Percentiles rank a stretch among this genome's conserved stretches.
phyloP scores from a whole-genome alignment of 1,140 invertebrate genomes.

The Formica selysi region DNA sequence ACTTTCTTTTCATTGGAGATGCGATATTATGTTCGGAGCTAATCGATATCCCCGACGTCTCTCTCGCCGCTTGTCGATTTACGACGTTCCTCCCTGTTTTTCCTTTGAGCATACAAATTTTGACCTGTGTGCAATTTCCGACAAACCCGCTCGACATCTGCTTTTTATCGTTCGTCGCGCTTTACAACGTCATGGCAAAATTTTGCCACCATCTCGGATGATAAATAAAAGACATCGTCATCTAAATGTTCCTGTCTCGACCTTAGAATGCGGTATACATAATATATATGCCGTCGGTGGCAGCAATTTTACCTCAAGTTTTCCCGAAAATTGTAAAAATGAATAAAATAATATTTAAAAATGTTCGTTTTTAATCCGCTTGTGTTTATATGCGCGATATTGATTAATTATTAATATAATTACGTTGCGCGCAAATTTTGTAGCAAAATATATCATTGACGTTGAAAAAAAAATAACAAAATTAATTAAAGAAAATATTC shows the following conservation, averaged over 20 bases:
- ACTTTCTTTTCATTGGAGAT: background rate
- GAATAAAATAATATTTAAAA: conserved; percentile 34
- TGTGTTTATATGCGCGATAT: background rate
- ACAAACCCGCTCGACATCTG: conserved; percentile 36
- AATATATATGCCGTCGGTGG: background rate
- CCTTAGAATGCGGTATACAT: background rate
- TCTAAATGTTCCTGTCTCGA: background rate
- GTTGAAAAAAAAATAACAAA: background rate
- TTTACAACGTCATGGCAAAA: conserved; percentile 15
- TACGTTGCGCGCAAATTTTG: background rate
- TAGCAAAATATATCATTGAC: background rate
- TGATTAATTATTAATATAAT: conserved; percentile 8
- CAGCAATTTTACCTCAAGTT: background rate
- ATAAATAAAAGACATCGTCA: conserved; percentile 42
- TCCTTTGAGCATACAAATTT: conserved; percentile 34
- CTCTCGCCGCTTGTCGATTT: background rate
- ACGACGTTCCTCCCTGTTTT: background rate
- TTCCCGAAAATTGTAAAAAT: background rate
- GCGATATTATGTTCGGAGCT: background rate
- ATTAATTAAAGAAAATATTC: conserved; percentile 33
- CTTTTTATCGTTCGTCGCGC: conserved; percentile 59
- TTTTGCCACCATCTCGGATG: conserved; percentile 18
- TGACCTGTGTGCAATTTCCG: conserved; percentile 44
- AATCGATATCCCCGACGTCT: background rate
- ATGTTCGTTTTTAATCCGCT: background rate